Conservation (phyloP, 2,113 vertebrate genomes). For the Hippoglossus stenolepis region DNA sequence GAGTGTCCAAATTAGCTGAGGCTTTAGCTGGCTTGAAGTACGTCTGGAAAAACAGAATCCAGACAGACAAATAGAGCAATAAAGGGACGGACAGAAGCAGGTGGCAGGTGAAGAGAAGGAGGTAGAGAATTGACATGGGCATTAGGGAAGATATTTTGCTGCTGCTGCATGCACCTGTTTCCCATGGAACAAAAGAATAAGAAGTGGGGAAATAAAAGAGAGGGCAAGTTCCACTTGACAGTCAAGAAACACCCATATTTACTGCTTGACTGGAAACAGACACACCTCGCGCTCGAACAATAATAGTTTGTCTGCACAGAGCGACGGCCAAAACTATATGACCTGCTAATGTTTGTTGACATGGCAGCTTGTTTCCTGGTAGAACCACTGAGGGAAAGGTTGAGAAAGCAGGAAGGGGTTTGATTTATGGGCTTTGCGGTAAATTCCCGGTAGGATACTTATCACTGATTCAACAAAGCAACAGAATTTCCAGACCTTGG, state of each 20-base stretch:
- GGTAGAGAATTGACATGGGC: background rate
- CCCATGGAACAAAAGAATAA: background rate
- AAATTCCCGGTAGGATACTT: slow-evolving; percentile 11
- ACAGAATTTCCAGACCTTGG: slow-evolving; percentile 3
- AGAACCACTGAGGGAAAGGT: background rate
- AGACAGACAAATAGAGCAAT: slow-evolving; percentile 27
- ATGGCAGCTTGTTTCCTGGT: slow-evolving; percentile 7
- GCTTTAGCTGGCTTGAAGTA: slow-evolving; percentile 51
- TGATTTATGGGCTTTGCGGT: background rate
- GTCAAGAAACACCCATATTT: slow-evolving; percentile 10
- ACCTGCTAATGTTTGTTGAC: slow-evolving; percentile 44
- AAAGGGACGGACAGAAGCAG: slow-evolving; percentile 34
- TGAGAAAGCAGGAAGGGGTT: slow-evolving; percentile 26
- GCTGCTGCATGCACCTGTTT: slow-evolving; percentile 13
- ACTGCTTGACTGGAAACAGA: background rate
- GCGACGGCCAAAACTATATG: background rate
- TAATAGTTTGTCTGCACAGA: too few species aligned
- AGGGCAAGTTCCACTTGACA: background rate
- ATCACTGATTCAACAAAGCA: slow-evolving; percentile 9
- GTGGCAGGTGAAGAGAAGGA: slow-evolving; percentile 27
- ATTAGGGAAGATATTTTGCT: background rate
- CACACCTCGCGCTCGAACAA: too few species aligned
- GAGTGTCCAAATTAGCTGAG: slow-evolving; percentile 62
- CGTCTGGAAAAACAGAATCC: slow-evolving; percentile 40
- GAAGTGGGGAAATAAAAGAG: background rate